Evolutionary conservation across 2,888 invertebrate species (phyloP), one percentile per base, ranked within the genome.

Genomic region (Syrphus vitripennis): DNA sequence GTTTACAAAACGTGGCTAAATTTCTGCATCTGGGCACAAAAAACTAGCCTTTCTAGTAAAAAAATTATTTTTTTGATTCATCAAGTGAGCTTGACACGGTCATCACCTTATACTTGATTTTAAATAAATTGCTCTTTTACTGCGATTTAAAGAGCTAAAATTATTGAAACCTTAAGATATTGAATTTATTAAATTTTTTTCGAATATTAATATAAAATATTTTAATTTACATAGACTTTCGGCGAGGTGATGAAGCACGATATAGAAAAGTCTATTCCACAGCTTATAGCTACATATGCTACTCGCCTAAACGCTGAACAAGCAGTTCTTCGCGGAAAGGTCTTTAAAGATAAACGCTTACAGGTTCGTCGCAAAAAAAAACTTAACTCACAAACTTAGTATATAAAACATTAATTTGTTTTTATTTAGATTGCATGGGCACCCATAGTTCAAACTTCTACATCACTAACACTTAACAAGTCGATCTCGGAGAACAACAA

Each of bases 171-270:
- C n/a, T n/a, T n/a, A n/a, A n/a, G n/a, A n/a, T n/a, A n/a, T n/a
- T n/a, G n/a, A n/a, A n/a, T n/a, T n/a, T n/a, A n/a, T n/a, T n/a
- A n/a, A n/a, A n/a, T n/a, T n/a, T n/a, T n/a, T n/a, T n/a, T n/a
- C n/a, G n/a, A 5, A n/a, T 40, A 40, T n/a, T n/a, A 40, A 40
- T 2, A 40, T n/a, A n/a, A 0, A 5, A 40, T 5, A 71, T 34
- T 42, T 42, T n/a, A 29, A 5, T 87, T 87, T 82, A 90, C 92
- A 1, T 92, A 97, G 97, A 95, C 96, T 95, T 97, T 95, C 92
- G 98, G 98, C 69, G 97, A 97, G 91, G 95, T 98, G 88, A 95
- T 95, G n/a, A 96, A 96, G 91, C 96, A 97, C 90, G 95, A 95
- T 88, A 93, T 93, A 12, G 96, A 96, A 90, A 94, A 95, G 69